A percentile compares a stretch with the other conserved stretches of the same genome.
Evolutionary conservation across 2,113 vertebrate genomes (phyloP).

Genomic region (Ceyx margarethae): DNA sequence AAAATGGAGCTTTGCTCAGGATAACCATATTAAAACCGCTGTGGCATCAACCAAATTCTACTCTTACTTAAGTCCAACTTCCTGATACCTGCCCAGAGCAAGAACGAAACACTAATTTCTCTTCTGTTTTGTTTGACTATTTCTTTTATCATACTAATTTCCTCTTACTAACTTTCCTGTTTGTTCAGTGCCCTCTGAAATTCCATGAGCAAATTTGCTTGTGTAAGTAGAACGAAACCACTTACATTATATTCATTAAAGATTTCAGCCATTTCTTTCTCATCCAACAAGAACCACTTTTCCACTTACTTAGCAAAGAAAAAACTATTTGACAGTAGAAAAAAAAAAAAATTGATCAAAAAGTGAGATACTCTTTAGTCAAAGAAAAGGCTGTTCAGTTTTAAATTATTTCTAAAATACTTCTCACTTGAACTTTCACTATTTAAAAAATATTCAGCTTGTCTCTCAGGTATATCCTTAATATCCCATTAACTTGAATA

Average conservation of each 20-base stretch:
- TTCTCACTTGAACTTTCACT: neutral
- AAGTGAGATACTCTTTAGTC: neutral
- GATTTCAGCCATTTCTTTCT: neutral
- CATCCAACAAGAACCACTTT: neutral
- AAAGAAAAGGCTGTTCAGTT: neutral
- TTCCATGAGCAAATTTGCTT: slow-evolving; percentile 14
- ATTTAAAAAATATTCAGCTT: neutral
- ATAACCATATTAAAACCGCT: neutral
- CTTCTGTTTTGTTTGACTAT: neutral
- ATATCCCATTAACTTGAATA: neutral
- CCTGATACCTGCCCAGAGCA: neutral
- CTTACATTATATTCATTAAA: neutral
- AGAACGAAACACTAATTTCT: neutral
- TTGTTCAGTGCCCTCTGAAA: slow-evolving; percentile 34
- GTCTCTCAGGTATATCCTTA: neutral
- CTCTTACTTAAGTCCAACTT: neutral
- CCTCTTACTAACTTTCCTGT: neutral
- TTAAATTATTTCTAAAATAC: neutral
- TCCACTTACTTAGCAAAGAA: neutral
- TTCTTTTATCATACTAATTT: slow-evolving; percentile 29
- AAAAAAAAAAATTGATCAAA: neutral
- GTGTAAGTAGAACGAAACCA: slow-evolving; percentile 21
- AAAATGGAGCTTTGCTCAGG: neutral
- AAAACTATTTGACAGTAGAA: neutral
- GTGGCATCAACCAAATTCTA: neutral